Conservation (phyloP, 2,797 vertebrate genomes). For the Enteromius paludinosus region DNA sequence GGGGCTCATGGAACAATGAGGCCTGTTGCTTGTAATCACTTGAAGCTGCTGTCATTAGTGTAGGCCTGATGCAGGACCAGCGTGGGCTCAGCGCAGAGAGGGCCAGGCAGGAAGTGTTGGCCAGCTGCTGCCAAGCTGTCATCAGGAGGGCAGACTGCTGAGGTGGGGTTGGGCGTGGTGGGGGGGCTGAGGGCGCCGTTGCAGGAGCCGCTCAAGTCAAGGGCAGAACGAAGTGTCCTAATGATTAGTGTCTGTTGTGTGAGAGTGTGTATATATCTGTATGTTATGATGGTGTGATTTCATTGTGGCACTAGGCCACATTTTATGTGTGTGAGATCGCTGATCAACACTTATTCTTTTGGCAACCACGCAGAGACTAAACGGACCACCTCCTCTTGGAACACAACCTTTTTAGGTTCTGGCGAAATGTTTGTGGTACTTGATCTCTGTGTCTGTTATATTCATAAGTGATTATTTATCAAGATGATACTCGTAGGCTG, state of each 20-base stretch:
- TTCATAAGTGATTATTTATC: constrained; percentile 12
- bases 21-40: constrained; percentile 74
- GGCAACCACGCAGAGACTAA: constrained; percentile 11
- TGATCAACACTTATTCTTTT: constrained; percentile 28
- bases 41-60: constrained; percentile 74
- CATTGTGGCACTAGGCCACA: constrained; percentile 22
- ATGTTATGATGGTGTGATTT: constrained; percentile 2
- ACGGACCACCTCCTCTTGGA: constrained; percentile 21
- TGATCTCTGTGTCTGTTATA: not conserved
- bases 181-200: constrained; percentile 43
- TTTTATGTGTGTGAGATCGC: constrained; percentile 13
- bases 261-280: constrained; percentile 7
- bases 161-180: constrained; percentile 16
- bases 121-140: constrained; percentile 72
- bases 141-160: constrained; percentile 65
- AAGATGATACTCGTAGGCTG: constrained; percentile 18
- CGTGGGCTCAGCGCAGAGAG: constrained; percentile 40
- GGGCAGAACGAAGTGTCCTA: constrained; percentile 55
- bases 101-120: constrained; percentile 64
- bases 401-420: constrained; percentile 63
- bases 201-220: constrained; percentile 56
- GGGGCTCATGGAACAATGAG: constrained; percentile 62
- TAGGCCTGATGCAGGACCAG: constrained; percentile 68
- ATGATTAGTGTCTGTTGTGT: constrained; percentile 35
- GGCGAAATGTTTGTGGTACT: constrained; percentile 1